Percentiles rank a stretch among this genome's conserved stretches.
phyloP scores from a whole-genome alignment of 1,140 invertebrate species.

The Drosophila biarmipes region DNA sequence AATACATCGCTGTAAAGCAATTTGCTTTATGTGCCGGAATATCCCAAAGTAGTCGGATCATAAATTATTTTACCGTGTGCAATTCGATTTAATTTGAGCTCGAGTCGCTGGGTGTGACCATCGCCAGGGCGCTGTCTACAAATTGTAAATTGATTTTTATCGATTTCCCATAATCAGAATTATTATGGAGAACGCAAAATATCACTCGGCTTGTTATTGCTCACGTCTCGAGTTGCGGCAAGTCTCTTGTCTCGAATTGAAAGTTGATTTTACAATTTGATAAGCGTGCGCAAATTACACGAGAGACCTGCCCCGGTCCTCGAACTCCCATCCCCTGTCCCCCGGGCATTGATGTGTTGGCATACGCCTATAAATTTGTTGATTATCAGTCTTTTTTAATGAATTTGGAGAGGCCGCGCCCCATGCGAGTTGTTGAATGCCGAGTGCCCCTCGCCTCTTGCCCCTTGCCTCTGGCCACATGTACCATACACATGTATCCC shows the following conservation, averaged over 20 bases:
- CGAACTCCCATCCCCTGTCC: not conserved
- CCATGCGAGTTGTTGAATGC: constrained; percentile 52
- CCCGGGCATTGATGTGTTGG: constrained; percentile 71
- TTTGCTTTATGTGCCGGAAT: too few relatives aligned
- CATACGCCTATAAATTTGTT: constrained; percentile 78
- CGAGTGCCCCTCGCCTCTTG: constrained; percentile 16
- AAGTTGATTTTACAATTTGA: constrained; percentile 81
- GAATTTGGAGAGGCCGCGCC: constrained; percentile 65
- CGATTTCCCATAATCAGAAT: constrained; percentile 78
- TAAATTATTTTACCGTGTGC: constrained; percentile 12
- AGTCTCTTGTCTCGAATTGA: constrained; percentile 63
- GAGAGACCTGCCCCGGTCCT: constrained; percentile 61
- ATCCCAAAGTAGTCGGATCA: not conserved
- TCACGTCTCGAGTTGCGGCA: constrained; percentile 63
- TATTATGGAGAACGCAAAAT: constrained; percentile 73
- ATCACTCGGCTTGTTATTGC: constrained; percentile 74
- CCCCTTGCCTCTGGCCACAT: constrained; percentile 12
- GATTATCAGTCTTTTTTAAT: constrained; percentile 75
- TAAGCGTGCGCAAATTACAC: constrained; percentile 79
- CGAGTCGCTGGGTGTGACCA: constrained; percentile 49
- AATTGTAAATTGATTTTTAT: constrained; percentile 82
- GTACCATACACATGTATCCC: constrained; percentile 36
- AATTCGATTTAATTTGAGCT: constrained; percentile 13
- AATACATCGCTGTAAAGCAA: too few relatives aligned
- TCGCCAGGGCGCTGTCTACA: constrained; percentile 61